Evolutionary conservation across 2,113 vertebrate species (phyloP), one percentile per base, ranked within the genome.

Genomic region (Tenebrosternarchus preto): DNA sequence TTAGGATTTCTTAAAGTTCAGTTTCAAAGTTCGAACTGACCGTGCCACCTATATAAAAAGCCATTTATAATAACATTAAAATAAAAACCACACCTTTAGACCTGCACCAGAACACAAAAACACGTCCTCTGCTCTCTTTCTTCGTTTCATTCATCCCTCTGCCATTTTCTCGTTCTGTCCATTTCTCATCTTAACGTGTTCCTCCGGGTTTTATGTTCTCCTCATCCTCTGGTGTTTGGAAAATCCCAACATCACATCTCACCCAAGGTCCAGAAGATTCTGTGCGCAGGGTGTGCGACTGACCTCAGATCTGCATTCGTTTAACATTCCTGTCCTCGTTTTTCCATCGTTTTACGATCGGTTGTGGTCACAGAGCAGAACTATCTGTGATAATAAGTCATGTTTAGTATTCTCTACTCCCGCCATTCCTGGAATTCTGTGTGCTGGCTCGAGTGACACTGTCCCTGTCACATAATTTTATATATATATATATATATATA

Each of bases 271-370:
- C 20, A 66, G 17, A 31, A 50, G 46, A 79, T 70, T 39, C 59
- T 20, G 29, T 46, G 64, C 7, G 3, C 17, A 12, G 8, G 15
- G 9, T 50, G 43, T 12, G 43, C n/a, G n/a, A 50, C 56, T 2
- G 25, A 83, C 80, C 81, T 63, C 78, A 80, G 77, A 64, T 83
- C 80, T 80, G 72, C 61, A 33, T 85, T 81, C 50, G 19, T 71
- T 85, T 74, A 71, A 69, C 78, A 80, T 73, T 77, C 73, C 68
- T 78, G 17, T 39, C 25, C 57, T 68, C 19, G 16, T 81, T 76
- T 70, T 36, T 59, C 64, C 67, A 19, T 71, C 55, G 61, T 71
- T 73, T 25, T 68, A 25, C 39, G 6, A 75, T 53, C 17, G 25
- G 1, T 64, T 59, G 71, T 86, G 64, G 57, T 73, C 64, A 71